Base-by-base conservation (phyloP, 2,113 vertebrate genomes). In the Leptosomus discolor region DNA sequence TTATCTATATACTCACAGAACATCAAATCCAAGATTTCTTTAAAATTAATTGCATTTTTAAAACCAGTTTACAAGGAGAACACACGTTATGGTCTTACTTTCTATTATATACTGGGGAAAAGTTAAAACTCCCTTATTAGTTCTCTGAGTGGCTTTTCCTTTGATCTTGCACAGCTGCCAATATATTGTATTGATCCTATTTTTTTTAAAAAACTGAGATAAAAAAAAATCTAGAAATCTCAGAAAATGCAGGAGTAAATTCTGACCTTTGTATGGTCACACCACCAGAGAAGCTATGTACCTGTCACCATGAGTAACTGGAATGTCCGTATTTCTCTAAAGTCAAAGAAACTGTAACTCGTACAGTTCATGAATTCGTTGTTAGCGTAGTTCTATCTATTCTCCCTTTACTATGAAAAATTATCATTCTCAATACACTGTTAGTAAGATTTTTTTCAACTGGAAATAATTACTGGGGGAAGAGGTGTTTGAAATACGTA, bases 401-500 rank as follows among this genome's bases (percentile, higher is more conserved):
- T 81, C 15, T 46, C 27, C 22, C 11, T 81, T 73, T 58, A 17
- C 4, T 50, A 85, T 46, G 1, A 58, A 53, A 65, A 79, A 61
- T 5, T 71, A 36, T 36, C 6, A 11, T 46, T 87, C 23, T 56
- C 16, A 58, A 21, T 37, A 17, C 2, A 32, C 7, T 37, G 64
- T 30, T 24, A 64, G 4, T 26, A 84, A 73, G 45, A 19, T 2
- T 70, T 79, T 78, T 71, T 85, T 57, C 34, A 75, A 24, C 1
- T 39, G 67, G 8, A 85, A 81, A 57, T 53, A 69, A 36, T 56
- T 51, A 21, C 13, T 32, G 34, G 10, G 8, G 8, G 11, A 19
- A 5, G 9, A 3, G 5, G 6, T n/a, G n/a, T n/a, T n/a, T n/a
- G 6, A 63, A 41, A 3, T 20, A 53, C 30, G 7, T 26, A 9